These are phyloP conservation scores for Hydrotaea cyrtoneurina DNA, from an alignment of 2,888 invertebrate species.

Conservation along the genomic window DNA sequence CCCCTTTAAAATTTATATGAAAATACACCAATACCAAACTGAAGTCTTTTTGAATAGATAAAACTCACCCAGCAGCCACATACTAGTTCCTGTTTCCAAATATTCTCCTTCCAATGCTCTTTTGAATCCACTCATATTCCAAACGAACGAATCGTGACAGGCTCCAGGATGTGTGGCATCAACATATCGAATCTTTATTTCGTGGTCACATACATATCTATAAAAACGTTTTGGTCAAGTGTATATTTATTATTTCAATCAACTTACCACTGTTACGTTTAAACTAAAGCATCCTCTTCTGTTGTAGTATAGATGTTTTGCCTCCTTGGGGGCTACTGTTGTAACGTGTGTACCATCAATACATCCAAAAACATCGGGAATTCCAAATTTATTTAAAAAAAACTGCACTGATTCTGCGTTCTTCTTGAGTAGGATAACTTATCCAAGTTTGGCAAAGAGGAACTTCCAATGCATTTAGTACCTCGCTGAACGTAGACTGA, in stretches of 20 bases:
- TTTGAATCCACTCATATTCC: constrained; percentile 37
- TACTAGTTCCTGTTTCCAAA: constrained; percentile 7
- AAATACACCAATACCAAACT: constrained; percentile 1
- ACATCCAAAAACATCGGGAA: too few species aligned
- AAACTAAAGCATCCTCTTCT: neutral
- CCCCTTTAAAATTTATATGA: constrained; percentile 30
- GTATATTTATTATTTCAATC: neutral
- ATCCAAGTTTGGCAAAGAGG: too few species aligned
- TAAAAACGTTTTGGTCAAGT: neutral
- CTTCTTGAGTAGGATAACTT: too few species aligned
- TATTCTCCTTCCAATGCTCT: too few species aligned
- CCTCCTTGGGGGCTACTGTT: neutral
- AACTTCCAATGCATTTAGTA: too few species aligned
- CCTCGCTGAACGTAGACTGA: too few species aligned
- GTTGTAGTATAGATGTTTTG: constrained; percentile 42
- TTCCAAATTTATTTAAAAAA: constrained; percentile 4
- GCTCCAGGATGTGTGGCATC: too few species aligned
- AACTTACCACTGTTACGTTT: constrained; percentile 16
- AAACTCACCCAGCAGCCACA: constrained; percentile 44
- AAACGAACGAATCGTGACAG: constrained; percentile 18
- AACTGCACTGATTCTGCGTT: too few species aligned
- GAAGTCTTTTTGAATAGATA: neutral
- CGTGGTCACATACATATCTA: neutral
- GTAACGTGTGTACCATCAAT: too few species aligned
- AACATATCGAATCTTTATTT: constrained; percentile 1